These are phyloP conservation scores for Polyommatus iphigenia DNA, from an alignment of 2,888 invertebrate genomes.

Conservation along the genomic window DNA sequence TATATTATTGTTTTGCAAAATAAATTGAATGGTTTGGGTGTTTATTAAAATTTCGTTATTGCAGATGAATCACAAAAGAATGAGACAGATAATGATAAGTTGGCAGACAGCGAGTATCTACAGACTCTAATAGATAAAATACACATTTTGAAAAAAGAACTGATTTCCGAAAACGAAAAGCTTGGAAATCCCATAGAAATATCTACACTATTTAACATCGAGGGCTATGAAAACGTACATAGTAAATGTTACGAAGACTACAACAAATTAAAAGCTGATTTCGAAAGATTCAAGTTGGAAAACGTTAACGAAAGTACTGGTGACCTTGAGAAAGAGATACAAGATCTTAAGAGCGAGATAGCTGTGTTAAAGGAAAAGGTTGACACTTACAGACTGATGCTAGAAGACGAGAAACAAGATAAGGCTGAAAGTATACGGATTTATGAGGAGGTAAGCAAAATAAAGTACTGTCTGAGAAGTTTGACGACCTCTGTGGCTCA, in stretches of 20 bases:
- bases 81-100: slow-evolving; percentile 71
- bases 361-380: slow-evolving; percentile 84
- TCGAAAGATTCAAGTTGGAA: slow-evolving; percentile 76
- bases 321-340: slow-evolving; percentile 58
- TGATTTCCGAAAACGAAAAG: slow-evolving; percentile 81
- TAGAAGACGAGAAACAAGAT: slow-evolving; percentile 83
- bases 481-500: too few species aligned
- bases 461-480: too few species aligned
- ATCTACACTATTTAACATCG: slow-evolving; percentile 72
- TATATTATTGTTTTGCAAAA: too few species aligned
- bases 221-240: slow-evolving; percentile 70
- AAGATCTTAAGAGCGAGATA: slow-evolving; percentile 81
- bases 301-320: slow-evolving; percentile 49
- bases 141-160: slow-evolving; percentile 81
- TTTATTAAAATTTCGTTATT: slow-evolving; percentile 31
- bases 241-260: slow-evolving; percentile 83
- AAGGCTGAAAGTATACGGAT: slow-evolving; percentile 81
- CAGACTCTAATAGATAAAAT: slow-evolving; percentile 83
- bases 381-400: slow-evolving; percentile 80
- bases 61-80: slow-evolving; percentile 56
- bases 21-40: too few species aligned
- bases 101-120: slow-evolving; percentile 74
- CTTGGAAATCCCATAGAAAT: slow-evolving; percentile 82
- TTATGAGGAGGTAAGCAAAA: slow-evolving; percentile 70
- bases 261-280: slow-evolving; percentile 82